Conservation (phyloP, 1,140 invertebrate species). For the Amphibalanus amphitrite region DNA sequence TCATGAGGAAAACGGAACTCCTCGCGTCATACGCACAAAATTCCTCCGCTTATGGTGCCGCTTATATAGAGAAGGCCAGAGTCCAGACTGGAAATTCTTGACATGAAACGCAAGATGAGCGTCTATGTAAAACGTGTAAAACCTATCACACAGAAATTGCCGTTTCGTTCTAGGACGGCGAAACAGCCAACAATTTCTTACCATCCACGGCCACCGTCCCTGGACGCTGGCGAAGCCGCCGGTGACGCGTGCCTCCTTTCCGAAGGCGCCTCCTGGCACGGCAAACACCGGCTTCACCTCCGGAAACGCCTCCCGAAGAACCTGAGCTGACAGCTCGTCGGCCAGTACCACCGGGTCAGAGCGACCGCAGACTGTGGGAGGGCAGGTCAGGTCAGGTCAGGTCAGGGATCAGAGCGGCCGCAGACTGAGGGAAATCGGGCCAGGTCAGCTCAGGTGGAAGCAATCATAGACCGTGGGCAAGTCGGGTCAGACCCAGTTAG, state of each 20-base stretch:
- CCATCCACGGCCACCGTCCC: background rate
- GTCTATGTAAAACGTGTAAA: too few relatives aligned
- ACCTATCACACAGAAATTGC: too few relatives aligned
- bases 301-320: background rate
- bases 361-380: background rate
- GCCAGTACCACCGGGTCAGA: background rate
- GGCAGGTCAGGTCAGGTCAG: background rate
- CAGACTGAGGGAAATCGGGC: too few relatives aligned
- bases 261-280: background rate
- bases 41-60: too few relatives aligned
- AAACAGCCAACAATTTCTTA: background rate
- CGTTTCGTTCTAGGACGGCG: too few relatives aligned
- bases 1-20: too few relatives aligned
- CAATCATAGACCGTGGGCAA: background rate
- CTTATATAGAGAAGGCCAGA: too few relatives aligned
- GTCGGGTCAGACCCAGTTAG: background rate
- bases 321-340: background rate
- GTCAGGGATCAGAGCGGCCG: too few relatives aligned
- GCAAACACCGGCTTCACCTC: background rate
- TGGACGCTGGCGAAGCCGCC: background rate
- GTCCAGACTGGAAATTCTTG: too few relatives aligned
- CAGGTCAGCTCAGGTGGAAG: background rate
- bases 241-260: background rate
- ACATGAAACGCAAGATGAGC: too few relatives aligned
- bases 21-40: too few relatives aligned